Base-by-base conservation (phyloP, 2,113 vertebrate genomes). In the Engystomops pustulosus region DNA sequence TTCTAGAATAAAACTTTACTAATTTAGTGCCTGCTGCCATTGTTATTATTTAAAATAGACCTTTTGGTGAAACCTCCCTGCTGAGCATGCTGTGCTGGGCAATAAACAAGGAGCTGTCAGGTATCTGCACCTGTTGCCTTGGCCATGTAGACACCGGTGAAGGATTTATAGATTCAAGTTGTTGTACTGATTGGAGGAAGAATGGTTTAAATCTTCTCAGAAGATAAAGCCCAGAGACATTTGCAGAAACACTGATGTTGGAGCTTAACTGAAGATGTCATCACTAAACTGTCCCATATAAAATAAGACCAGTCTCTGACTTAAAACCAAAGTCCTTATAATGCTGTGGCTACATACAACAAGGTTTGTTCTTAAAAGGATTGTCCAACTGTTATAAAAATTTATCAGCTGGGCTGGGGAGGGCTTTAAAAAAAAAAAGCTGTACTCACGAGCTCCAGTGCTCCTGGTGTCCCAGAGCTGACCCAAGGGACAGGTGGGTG, bases 241-340 rank as follows among this genome's bases (percentile, higher is more conserved):
- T 60, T 0, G 0, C 78, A 23, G 53, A 15, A 86, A 83, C 86
- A 89, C 88, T 89, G 86, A 89, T 91, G 90, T 88, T 90, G 86
- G 86, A 87, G 86, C 67, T 85, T 89, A 86, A 91, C 86, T 88
- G 88, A 90, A 87, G 85, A 90, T 86, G 85, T 90, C 89, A 91
- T 90, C 88, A 89, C 0, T 62, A 81, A 89, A 91, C 86, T 89
- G 88, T 85, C 89, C 86, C 86, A 81, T 65, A 14, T 32, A 65
- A 65, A 65, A 65, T 62, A 62, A 30, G 23, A 30, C 58, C 25
- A 1, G 7, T 27, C 58, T 14, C 11, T 62, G 27, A 5, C 27
- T 27, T 62, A 62, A 30, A 62, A 30, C 11, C 4, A 6, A 23
- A n/a, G n/a, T n/a, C n/a, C n/a, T n/a, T n/a, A n/a, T n/a, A n/a